A percentile compares a stretch with the other conserved stretches of the same genome.
These are phyloP conservation scores for Tiliqua scincoides DNA, from an alignment of 2,113 vertebrate genomes.

Conservation along the genomic window DNA sequence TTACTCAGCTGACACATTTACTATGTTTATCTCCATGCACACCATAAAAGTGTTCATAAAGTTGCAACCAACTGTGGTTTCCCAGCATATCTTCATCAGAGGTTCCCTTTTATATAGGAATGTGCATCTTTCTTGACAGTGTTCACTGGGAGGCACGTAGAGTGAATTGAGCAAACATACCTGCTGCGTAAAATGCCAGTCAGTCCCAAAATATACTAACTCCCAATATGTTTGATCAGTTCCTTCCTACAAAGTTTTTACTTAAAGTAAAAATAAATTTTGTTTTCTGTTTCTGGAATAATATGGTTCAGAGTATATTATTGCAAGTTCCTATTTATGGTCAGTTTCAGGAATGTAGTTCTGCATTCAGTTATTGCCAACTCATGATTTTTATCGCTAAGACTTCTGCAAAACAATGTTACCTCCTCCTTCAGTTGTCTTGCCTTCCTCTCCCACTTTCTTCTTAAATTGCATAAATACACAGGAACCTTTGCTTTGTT, in stretches of 20 bases:
- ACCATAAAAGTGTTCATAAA: not conserved
- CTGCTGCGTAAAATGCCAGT: not conserved
- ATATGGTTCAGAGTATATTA: not conserved
- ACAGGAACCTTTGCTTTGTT: too few relatives aligned
- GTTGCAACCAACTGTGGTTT: not conserved
- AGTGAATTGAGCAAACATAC: not conserved
- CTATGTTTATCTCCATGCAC: too few relatives aligned
- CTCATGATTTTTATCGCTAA: not conserved
- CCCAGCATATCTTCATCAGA: not conserved
- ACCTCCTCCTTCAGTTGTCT: not conserved
- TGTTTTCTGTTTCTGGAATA: not conserved
- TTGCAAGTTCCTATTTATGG: constrained; percentile 12
- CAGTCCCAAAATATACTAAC: not conserved
- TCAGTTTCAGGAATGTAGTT: not conserved
- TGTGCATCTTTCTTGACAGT: not conserved
- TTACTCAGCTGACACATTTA: too few relatives aligned
- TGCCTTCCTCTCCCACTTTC: not conserved
- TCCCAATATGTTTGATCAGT: not conserved
- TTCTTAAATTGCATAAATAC: not conserved
- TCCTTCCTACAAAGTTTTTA: not conserved
- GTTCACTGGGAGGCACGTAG: not conserved
- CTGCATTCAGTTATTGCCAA: constrained; percentile 29
- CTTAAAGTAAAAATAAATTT: not conserved
- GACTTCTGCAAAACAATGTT: not conserved
- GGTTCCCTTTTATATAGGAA: not conserved